Conservation (phyloP, 2,113 vertebrate genomes). For the Nothoprocta pentlandii region DNA sequence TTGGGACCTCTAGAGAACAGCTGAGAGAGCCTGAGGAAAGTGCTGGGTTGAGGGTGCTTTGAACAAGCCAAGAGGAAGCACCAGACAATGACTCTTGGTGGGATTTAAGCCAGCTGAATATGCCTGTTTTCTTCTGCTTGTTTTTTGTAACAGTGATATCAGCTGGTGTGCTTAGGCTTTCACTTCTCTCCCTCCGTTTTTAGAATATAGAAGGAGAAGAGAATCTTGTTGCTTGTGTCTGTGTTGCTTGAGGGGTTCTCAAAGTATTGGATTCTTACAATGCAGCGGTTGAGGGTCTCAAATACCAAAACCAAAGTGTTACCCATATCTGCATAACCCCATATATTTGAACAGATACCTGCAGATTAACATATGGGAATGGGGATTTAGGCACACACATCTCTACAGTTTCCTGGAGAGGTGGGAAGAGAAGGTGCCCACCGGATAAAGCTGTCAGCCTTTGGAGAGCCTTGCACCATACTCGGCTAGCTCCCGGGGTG, state of each 20-base stretch:
- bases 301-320: background rate
- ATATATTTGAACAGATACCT: background rate
- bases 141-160: conserved; percentile 5
- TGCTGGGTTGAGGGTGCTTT: background rate
- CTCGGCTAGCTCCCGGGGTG: background rate
- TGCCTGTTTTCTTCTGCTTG: background rate
- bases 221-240: background rate
- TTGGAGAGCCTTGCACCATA: background rate
- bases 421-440: no score
- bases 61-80: background rate
- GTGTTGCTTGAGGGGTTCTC: background rate
- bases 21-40: background rate
- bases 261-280: background rate
- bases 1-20: conserved; percentile 7
- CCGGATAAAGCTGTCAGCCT: background rate
- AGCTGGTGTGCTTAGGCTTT: background rate
- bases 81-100: background rate
- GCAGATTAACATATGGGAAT: background rate
- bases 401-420: background rate
- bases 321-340: background rate
- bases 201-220: background rate
- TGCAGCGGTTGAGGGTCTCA: background rate
- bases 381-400: no score
- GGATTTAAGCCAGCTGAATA: conserved; percentile 11
- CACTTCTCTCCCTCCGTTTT: conserved; percentile 9